A percentile compares a stretch with the other conserved stretches of the same genome.
Evolutionary conservation across 2,113 vertebrate species (phyloP).

Genomic region (Clarias batrachus): DNA sequence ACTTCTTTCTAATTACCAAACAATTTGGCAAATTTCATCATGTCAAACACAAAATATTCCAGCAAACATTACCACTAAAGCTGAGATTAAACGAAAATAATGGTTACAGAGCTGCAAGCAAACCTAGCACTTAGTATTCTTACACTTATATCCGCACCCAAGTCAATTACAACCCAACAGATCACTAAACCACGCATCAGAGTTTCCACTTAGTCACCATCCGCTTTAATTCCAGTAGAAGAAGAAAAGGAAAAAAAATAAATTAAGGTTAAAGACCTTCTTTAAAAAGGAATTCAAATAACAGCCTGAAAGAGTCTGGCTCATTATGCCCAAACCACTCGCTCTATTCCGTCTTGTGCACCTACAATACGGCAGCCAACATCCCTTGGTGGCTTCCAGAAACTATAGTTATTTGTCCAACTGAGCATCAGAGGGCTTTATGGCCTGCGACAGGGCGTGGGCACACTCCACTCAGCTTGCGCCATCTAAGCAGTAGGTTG

Average conservation of each 20-base stretch:
- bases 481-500: conserved; percentile 56
- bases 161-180: conserved; percentile 74
- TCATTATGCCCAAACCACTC: conserved; percentile 12
- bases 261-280: conserved; percentile 44
- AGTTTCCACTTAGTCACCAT: conserved; percentile 63
- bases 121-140: conserved; percentile 68
- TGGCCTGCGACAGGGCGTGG: conserved; percentile 57
- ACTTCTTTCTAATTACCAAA: not conserved
- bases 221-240: conserved; percentile 61
- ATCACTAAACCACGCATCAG: conserved; percentile 63
- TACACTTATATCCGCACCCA: conserved; percentile 71
- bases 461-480: conserved; percentile 51
- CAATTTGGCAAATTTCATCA: not conserved
- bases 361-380: conserved; percentile 37
- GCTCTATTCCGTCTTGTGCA: conserved; percentile 26
- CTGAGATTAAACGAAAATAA: not conserved
- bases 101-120: conserved; percentile 54
- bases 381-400: conserved; percentile 36
- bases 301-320: conserved; percentile 31
- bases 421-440: conserved; percentile 49
- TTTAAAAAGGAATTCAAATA: conserved; percentile 19
- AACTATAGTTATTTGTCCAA: conserved; percentile 46
- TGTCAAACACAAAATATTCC: not conserved
- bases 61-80: not conserved
- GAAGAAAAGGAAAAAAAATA: conserved; percentile 55